Conservation (phyloP, 1,140 invertebrate species). For the Apis florea region DNA sequence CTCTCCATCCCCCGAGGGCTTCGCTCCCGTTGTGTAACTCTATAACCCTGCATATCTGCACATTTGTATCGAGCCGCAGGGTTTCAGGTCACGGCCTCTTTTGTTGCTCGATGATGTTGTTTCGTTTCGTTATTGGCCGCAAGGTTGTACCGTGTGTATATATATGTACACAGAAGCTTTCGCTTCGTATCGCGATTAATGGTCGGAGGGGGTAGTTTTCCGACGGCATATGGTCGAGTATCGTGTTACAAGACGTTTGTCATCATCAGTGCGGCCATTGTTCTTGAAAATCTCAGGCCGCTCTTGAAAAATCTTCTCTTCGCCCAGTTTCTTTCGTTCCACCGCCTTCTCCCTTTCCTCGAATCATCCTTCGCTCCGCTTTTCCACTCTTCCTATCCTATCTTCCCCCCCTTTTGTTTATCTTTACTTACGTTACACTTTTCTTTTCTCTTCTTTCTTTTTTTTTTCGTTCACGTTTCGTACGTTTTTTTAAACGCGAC, state of each 20-base stretch:
- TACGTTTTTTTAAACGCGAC: background rate
- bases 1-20: conserved; percentile 40
- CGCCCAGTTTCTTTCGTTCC: conserved; percentile 64
- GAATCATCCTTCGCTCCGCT: background rate
- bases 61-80: conserved; percentile 65
- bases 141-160: conserved; percentile 66
- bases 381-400: too few relatives aligned
- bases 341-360: conserved; percentile 30
- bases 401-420: background rate
- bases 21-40: conserved; percentile 58
- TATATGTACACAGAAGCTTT: conserved; percentile 38
- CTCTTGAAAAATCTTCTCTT: conserved; percentile 70
- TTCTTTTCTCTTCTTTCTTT: background rate
- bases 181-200: conserved; percentile 51
- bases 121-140: conserved; percentile 74
- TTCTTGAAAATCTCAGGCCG: conserved; percentile 69
- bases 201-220: conserved; percentile 70
- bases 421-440: background rate
- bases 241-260: conserved; percentile 79
- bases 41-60: conserved; percentile 67
- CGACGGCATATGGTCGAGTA: conserved; percentile 76
- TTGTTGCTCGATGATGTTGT: conserved; percentile 74
- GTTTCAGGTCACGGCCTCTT: conserved; percentile 71
- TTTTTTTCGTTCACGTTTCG: background rate
- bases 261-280: conserved; percentile 78